Percentiles rank a stretch among this genome's conserved stretches.
Evolutionary conservation across 2,113 vertebrate genomes (phyloP).

Genomic region (Psophia crepitans): DNA sequence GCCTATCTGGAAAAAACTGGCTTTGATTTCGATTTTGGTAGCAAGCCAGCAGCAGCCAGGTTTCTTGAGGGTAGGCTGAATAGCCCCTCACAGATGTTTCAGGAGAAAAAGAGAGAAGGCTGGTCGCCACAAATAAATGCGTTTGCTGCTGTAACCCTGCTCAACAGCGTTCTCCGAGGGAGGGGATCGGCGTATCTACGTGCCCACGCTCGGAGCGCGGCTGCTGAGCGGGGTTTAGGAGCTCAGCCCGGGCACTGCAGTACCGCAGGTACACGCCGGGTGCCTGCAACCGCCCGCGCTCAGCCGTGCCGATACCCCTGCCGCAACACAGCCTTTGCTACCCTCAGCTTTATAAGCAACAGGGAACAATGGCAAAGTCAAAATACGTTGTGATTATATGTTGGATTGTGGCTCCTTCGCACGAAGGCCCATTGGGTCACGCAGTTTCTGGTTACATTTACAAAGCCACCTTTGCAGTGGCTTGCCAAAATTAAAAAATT

Average conservation of each 20-base stretch:
- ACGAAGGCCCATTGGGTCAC: background rate
- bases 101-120: background rate
- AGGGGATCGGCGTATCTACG: background rate
- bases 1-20: background rate
- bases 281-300: background rate
- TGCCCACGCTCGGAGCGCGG: fast-evolving
- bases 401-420: background rate
- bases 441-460: background rate
- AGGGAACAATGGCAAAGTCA: background rate
- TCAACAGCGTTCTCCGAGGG: background rate
- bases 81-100: background rate
- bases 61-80: background rate
- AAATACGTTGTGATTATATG: background rate
- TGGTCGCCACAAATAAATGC: background rate
- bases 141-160: background rate
- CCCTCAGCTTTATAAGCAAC: background rate
- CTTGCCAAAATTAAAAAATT: background rate
- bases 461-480: background rate
- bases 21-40: constrained; percentile 2
- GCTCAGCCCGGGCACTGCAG: background rate
- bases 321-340: background rate
- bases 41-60: constrained; percentile 5
- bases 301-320: background rate
- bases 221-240: background rate
- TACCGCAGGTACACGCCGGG: fast-evolving